These are phyloP conservation scores for Agrilus mali DNA, from an alignment of 2,888 invertebrate genomes.

Conservation along the genomic window DNA sequence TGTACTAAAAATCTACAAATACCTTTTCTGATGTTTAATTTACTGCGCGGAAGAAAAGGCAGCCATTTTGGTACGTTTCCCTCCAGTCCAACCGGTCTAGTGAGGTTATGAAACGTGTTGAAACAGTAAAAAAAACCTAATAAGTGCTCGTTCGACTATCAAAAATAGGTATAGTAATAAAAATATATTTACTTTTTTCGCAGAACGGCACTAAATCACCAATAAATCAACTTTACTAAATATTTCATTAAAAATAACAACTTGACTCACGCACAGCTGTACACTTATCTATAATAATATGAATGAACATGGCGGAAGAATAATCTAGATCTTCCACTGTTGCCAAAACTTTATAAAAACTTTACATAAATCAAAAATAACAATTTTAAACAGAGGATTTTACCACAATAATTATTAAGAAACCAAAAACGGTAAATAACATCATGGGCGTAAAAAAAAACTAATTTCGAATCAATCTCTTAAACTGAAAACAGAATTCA, in stretches of 20 bases:
- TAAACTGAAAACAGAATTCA: too few species aligned
- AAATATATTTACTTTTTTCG: conserved; percentile 10
- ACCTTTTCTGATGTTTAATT: conserved; percentile 18
- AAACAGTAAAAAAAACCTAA: conserved; percentile 7
- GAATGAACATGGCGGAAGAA: too few species aligned
- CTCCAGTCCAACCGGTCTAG: conserved; percentile 27
- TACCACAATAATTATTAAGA: too few species aligned
- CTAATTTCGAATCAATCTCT: too few species aligned
- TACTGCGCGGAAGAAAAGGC: conserved; percentile 17
- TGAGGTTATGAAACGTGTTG: conserved; percentile 32
- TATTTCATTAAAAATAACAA: not conserved
- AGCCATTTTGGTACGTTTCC: conserved; percentile 32
- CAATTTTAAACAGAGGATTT: too few species aligned
- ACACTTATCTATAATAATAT: too few species aligned
- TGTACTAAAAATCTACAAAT: conserved; percentile 17
- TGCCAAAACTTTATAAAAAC: too few species aligned
- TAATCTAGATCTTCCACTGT: too few species aligned
- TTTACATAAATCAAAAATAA: too few species aligned
- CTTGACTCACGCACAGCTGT: too few species aligned
- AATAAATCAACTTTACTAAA: not conserved
- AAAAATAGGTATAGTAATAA: conserved; percentile 3
- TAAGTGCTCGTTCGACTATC: not conserved
- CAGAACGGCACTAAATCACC: conserved; percentile 1
- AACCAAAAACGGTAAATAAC: too few species aligned
- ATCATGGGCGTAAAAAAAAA: too few species aligned